Evolutionary conservation across 2,113 vertebrate species (phyloP).

Genomic region (Oceanites oceanicus): DNA sequence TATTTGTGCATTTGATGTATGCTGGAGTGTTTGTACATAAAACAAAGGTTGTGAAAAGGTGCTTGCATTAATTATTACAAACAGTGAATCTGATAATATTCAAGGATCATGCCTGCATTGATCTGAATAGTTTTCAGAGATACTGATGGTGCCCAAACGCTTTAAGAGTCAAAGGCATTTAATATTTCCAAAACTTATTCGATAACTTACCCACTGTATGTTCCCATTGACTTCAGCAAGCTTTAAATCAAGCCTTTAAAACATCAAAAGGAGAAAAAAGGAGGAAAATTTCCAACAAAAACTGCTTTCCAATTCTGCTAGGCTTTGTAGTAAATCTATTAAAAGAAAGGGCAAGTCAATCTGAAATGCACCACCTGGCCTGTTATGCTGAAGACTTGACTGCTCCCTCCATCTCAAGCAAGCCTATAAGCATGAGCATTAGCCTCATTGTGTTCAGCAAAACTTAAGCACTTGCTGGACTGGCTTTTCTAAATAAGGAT

Average conservation of each 20-base stretch:
- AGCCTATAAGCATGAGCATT: not conserved
- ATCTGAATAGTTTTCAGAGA: not conserved
- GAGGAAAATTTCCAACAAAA: not conserved
- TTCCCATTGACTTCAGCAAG: not conserved
- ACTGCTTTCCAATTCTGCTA: not conserved
- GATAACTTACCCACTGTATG: not conserved
- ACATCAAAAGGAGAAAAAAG: not conserved
- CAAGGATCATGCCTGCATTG: not conserved
- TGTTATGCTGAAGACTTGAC: not conserved
- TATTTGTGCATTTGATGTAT: not conserved
- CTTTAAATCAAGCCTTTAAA: not conserved
- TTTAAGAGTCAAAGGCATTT: not conserved
- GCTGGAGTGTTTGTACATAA: not conserved
- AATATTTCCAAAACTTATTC: not conserved
- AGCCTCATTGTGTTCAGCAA: not conserved
- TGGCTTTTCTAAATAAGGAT: not conserved
- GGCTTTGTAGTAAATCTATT: not conserved
- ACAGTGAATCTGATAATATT: not conserved
- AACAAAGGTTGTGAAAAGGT: not conserved
- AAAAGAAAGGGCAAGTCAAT: not conserved
- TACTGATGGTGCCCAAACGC: not conserved
- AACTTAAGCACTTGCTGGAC: not conserved
- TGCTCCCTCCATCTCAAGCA: not conserved
- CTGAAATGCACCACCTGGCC: not conserved
- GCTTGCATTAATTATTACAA: not conserved